Percentiles rank a stretch among this genome's conserved stretches.
Evolutionary conservation across 1,140 invertebrate species (phyloP).

Genomic region (Temnothorax curvispinosus): DNA sequence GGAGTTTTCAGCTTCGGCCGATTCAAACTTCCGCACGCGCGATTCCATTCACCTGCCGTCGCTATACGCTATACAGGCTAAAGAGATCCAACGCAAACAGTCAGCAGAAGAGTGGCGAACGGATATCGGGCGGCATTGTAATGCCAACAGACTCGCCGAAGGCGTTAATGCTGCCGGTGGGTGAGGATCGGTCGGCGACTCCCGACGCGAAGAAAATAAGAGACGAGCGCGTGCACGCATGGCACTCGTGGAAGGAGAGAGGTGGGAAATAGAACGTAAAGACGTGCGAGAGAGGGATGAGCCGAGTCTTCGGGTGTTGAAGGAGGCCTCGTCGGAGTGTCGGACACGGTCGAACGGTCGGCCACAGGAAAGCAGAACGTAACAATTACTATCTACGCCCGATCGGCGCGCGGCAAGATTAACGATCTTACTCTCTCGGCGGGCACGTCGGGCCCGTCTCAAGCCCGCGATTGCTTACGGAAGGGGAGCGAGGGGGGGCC

Average conservation of each 20-base stretch:
- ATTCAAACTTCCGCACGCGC: constrained; percentile 32
- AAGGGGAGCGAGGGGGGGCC: constrained; percentile 71
- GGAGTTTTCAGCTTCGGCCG: neutral
- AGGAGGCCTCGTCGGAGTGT: constrained; percentile 65
- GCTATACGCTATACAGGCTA: neutral
- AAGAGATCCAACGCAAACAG: constrained; percentile 45
- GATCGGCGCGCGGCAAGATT: constrained; percentile 85
- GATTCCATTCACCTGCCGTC: constrained; percentile 41
- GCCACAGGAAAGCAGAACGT: constrained; percentile 84
- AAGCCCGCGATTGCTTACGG: constrained; percentile 81
- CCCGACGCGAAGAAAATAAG: constrained; percentile 63
- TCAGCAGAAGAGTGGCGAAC: constrained; percentile 29
- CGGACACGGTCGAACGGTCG: constrained; percentile 75
- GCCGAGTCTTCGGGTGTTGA: constrained; percentile 10
- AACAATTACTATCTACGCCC: constrained; percentile 86
- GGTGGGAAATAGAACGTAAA: constrained; percentile 57
- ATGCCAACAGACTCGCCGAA: constrained; percentile 79
- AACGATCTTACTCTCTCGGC: constrained; percentile 85
- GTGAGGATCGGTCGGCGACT: constrained; percentile 74
- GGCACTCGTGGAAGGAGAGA: neutral
- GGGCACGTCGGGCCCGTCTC: constrained; percentile 80
- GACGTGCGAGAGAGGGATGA: constrained; percentile 17
- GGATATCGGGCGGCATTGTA: constrained; percentile 75
- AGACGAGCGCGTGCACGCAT: constrained; percentile 14
- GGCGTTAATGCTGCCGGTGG: constrained; percentile 79